phyloP scores from a whole-genome alignment of 2,797 vertebrate species.

The Acanthopagrus latus region DNA sequence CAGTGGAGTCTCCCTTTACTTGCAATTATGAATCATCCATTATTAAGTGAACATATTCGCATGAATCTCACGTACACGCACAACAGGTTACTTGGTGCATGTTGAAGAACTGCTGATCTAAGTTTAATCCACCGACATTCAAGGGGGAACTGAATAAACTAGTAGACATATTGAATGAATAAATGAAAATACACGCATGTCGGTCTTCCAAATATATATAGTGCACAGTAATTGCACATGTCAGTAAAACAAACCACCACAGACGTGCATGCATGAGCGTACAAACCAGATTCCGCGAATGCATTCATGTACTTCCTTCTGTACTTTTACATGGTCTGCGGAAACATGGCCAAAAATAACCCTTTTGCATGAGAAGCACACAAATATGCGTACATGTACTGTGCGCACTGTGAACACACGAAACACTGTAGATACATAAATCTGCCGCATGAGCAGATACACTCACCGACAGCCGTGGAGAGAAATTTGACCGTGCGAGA shows the following conservation, averaged over 20 bases:
- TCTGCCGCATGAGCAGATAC: not conserved
- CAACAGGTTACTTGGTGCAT: not conserved
- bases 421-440: not conserved
- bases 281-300: not conserved
- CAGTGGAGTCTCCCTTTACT: not conserved
- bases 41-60: not conserved
- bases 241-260: not conserved
- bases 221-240: no score
- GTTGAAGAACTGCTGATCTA: no score
- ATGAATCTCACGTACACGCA: not conserved
- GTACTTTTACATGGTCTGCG: not conserved
- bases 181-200: not conserved
- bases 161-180: not conserved
- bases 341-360: not conserved
- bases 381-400: not conserved
- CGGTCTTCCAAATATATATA: not conserved
- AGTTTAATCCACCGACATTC: not conserved
- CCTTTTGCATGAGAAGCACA: not conserved
- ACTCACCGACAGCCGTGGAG: not conserved
- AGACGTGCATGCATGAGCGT: not conserved
- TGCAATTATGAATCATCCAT: not conserved
- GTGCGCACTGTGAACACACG: not conserved
- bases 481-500: no score
- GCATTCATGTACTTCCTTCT: not conserved
- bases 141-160: not conserved